Evolutionary conservation across 2,888 invertebrate species (phyloP).

Genomic region (Macrosiphum euphorbiae): DNA sequence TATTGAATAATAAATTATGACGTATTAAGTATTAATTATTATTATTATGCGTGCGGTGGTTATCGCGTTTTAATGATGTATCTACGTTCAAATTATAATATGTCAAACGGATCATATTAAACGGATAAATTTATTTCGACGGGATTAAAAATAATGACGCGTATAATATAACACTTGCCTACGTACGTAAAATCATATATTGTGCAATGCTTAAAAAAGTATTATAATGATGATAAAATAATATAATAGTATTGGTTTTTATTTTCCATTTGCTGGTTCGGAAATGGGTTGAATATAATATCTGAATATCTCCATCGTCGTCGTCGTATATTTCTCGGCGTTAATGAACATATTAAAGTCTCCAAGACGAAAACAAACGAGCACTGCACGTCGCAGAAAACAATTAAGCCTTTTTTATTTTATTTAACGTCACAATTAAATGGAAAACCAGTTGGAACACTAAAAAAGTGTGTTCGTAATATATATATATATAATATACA

Average conservation of each 20-base stretch:
- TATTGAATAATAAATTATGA: neutral
- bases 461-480: neutral
- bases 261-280: neutral
- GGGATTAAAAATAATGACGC: constrained; percentile 7
- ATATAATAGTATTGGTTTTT: neutral
- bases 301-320: neutral
- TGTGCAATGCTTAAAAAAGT: neutral
- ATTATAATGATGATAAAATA: neutral
- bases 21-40: constrained; percentile 3
- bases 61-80: neutral
- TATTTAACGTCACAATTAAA: constrained; percentile 35
- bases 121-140: neutral
- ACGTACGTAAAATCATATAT: neutral
- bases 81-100: neutral
- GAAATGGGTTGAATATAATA: neutral
- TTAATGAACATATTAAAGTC: constrained; percentile 8
- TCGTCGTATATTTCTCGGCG: neutral
- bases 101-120: neutral
- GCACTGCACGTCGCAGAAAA: neutral
- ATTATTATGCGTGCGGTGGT: neutral
- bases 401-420: neutral
- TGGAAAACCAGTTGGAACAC: constrained; percentile 12
- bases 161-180: neutral
- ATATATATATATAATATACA: neutral
- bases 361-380: neutral